Evolutionary conservation across 37 sponge, comb jelly and placozoan genomes (phyloP).

Genomic region (Spongilla lacustris): DNA sequence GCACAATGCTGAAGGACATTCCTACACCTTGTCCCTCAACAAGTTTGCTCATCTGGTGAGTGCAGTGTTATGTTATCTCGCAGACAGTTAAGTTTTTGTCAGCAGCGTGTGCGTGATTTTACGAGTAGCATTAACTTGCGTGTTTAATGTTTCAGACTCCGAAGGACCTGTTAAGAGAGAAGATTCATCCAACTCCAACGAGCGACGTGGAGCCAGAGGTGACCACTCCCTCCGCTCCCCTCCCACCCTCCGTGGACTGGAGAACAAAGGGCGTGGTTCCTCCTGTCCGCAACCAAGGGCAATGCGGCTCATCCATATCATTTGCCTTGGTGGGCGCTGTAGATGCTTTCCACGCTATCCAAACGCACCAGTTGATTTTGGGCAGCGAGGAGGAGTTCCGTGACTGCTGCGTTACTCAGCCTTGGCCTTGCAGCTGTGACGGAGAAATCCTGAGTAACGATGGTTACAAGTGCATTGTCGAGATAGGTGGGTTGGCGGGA

Average conservation of each 20-base stretch:
- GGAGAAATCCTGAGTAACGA: constrained; percentile 92
- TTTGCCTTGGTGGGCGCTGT: constrained; percentile 23
- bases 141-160: neutral
- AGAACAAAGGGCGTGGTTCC: constrained; percentile 57
- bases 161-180: neutral
- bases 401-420: constrained; percentile 73
- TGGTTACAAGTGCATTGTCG: constrained; percentile 84
- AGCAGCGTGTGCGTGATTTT: neutral
- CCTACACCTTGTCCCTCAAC: constrained; percentile 43
- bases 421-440: constrained; percentile 84
- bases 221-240: neutral
- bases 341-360: constrained; percentile 33
- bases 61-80: neutral
- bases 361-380: constrained; percentile 35
- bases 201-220: neutral
- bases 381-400: constrained; percentile 40
- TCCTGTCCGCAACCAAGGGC: constrained; percentile 64
- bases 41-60: constrained; percentile 63
- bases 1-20: constrained; percentile 14
- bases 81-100: neutral
- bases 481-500: constrained; percentile 82
- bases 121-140: neutral
- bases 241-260: constrained; percentile 67
- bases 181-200: neutral
- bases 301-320: neutral